These are phyloP conservation scores for Mormyrus iriodes DNA, from an alignment of 2,113 vertebrate species.

Conservation along the genomic window DNA sequence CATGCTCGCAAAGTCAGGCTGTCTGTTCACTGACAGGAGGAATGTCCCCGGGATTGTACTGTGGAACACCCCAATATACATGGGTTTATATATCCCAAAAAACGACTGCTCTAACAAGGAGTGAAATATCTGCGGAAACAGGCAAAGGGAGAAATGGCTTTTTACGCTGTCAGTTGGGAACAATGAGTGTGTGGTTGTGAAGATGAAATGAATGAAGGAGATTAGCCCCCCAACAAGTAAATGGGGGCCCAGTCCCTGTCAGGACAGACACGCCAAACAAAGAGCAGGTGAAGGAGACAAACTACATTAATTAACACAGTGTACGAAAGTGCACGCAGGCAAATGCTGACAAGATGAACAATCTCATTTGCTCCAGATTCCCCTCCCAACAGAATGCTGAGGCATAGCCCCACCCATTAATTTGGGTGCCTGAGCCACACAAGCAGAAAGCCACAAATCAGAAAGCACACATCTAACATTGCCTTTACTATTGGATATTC, in stretches of 20 bases:
- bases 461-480: neutral
- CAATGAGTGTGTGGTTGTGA: constrained; percentile 21
- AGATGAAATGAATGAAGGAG: constrained; percentile 41
- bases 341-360: constrained; percentile 66
- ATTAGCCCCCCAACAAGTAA: constrained; percentile 29
- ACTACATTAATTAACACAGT: constrained; percentile 64
- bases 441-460: neutral
- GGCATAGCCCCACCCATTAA: constrained; percentile 41
- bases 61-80: constrained; percentile 23
- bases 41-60: neutral
- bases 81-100: constrained; percentile 19
- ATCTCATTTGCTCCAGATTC: constrained; percentile 61
- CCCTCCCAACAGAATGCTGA: constrained; percentile 39
- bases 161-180: constrained; percentile 31
- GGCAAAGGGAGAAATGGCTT: constrained; percentile 23
- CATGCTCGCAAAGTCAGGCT: constrained; percentile 13
- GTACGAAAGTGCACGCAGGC: constrained; percentile 58
- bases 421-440: neutral
- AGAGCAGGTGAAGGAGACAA: constrained; percentile 47
- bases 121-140: constrained; percentile 28
- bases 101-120: constrained; percentile 27
- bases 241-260: constrained; percentile 30
- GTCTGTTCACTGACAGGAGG: neutral
- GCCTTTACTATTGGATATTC: neutral
- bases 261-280: constrained; percentile 44